These are phyloP conservation scores for Dynastes hyllus DNA, from an alignment of 2,888 invertebrate genomes.

Conservation along the genomic window DNA sequence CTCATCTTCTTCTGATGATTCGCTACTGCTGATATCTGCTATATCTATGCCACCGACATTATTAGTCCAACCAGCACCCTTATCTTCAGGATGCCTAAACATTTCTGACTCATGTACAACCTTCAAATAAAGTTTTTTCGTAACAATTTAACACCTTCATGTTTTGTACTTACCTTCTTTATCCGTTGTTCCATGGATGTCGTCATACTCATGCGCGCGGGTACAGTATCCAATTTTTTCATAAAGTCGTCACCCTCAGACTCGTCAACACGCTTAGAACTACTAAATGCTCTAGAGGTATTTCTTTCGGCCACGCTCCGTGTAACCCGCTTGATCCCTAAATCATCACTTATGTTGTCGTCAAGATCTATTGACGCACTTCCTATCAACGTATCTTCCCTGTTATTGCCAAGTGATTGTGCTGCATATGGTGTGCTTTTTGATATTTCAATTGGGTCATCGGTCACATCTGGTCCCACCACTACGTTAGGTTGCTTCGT, in stretches of 20 bases:
- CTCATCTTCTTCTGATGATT: slow-evolving; percentile 7
- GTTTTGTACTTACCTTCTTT: slow-evolving; percentile 43
- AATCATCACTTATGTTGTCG: no score
- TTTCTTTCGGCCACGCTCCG: no score
- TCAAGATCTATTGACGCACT: no score
- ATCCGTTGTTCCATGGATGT: slow-evolving; percentile 46
- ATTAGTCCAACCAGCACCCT: not conserved
- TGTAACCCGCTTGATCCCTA: no score
- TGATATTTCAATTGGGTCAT: not conserved
- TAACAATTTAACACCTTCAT: not conserved
- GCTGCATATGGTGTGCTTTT: not conserved
- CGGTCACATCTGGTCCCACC: not conserved
- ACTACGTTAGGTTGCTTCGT: not conserved
- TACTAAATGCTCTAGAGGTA: no score
- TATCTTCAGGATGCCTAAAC: slow-evolving; percentile 48
- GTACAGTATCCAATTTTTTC: slow-evolving; percentile 48
- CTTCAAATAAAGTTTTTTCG: slow-evolving; percentile 13
- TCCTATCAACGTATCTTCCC: not conserved
- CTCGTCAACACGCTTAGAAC: not conserved
- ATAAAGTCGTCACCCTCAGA: slow-evolving; percentile 41
- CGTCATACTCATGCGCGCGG: slow-evolving; percentile 41
- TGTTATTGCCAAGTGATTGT: not conserved
- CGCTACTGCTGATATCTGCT: not conserved
- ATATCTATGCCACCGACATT: not conserved
- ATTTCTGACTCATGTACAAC: slow-evolving; percentile 40